phyloP scores from a whole-genome alignment of 2,113 vertebrate genomes.

The Psilopsiagon aurifrons region DNA sequence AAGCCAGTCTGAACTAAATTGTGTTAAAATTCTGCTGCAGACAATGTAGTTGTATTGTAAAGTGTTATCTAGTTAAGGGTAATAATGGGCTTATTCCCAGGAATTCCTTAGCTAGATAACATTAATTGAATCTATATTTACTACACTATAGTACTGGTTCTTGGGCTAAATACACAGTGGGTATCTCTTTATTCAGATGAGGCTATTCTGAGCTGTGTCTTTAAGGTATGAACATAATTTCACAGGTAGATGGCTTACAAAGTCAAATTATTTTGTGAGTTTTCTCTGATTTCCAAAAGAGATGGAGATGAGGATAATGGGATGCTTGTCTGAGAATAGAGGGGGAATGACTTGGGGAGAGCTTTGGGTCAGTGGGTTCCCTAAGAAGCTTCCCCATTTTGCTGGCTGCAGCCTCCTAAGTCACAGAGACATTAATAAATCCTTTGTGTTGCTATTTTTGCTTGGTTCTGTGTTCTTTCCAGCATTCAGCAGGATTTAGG shows the following conservation, averaged over 20 bases:
- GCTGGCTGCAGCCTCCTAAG: neutral
- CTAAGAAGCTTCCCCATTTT: neutral
- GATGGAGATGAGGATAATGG: neutral
- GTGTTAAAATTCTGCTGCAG: neutral
- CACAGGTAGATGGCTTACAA: neutral
- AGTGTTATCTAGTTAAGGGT: neutral
- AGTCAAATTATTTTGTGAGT: neutral
- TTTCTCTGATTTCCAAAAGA: neutral
- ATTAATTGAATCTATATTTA: neutral
- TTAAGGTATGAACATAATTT: neutral
- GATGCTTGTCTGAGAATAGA: neutral
- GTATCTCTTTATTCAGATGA: neutral
- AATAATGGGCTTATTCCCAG: neutral
- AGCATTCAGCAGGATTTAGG: slow-evolving; percentile 17
- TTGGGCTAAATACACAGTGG: neutral
- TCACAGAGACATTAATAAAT: slow-evolving; percentile 12
- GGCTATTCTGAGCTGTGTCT: neutral
- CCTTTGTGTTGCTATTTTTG: slow-evolving; percentile 10
- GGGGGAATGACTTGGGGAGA: neutral
- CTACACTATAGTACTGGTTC: neutral
- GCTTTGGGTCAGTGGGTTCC: neutral
- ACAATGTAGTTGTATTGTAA: neutral
- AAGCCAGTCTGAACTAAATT: neutral
- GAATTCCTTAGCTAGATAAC: neutral
- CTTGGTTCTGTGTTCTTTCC: slow-evolving; percentile 20